These are phyloP conservation scores for Cyanocitta stelleri DNA, from an alignment of 2,113 vertebrate genomes.

Conservation along the genomic window DNA sequence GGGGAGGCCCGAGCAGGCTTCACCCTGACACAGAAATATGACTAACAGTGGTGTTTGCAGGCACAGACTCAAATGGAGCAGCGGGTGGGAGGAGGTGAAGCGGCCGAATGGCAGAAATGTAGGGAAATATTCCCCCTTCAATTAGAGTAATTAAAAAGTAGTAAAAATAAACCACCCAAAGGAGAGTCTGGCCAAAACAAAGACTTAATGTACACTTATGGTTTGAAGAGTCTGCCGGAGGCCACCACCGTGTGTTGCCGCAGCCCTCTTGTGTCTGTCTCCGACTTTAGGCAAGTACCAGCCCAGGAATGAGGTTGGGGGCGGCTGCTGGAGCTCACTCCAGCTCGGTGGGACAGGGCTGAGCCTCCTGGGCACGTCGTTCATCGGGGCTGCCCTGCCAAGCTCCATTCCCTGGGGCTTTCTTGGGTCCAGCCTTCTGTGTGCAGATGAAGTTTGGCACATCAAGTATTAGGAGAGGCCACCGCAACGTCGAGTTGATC, in stretches of 20 bases:
- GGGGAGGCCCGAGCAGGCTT: neutral
- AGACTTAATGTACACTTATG: constrained; percentile 55
- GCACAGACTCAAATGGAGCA: constrained; percentile 6
- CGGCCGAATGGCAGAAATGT: constrained; percentile 14
- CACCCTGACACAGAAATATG: neutral
- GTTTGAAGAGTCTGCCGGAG: constrained; percentile 40
- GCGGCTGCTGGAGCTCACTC: neutral
- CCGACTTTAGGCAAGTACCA: neutral
- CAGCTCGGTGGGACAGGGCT: neutral
- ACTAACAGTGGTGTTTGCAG: constrained; percentile 4
- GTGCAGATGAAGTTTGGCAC: neutral
- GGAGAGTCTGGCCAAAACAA: constrained; percentile 49
- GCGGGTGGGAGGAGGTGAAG: constrained; percentile 12
- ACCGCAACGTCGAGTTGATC: neutral
- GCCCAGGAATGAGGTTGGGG: neutral
- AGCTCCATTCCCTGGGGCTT: neutral
- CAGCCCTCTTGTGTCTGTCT: neutral
- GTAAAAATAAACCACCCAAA: constrained; percentile 66
- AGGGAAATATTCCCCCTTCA: constrained; percentile 60
- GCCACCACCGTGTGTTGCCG: neutral
- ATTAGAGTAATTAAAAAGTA: constrained; percentile 70
- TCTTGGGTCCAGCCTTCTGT: neutral
- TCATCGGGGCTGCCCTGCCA: neutral
- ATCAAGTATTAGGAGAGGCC: neutral
- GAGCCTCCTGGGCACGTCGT: accelerated